A percentile compares a stretch with the other conserved stretches of the same genome.
Conservation (phyloP, 2,113 vertebrate genomes). For the rat (Rattus norvegicus) region DNA sequence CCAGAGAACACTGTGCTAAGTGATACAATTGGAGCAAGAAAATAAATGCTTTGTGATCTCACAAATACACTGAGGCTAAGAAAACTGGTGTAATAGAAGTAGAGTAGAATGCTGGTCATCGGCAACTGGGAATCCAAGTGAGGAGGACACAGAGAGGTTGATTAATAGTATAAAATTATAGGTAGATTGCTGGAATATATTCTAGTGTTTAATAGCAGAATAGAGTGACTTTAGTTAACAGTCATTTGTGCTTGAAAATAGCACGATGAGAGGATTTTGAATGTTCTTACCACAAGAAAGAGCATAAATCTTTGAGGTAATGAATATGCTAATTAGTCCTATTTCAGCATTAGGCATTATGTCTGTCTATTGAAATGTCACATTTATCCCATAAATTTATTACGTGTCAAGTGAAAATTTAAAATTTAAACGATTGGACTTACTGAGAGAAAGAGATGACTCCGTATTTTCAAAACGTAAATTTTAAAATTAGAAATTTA, state of each 20-base stretch:
- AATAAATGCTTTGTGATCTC: neutral
- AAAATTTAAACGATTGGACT: neutral
- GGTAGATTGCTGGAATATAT: neutral
- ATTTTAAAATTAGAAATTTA: constrained; percentile 8
- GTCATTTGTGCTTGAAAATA: neutral
- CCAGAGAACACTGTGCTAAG: neutral
- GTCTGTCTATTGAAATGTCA: neutral
- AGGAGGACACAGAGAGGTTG: neutral
- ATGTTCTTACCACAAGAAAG: neutral
- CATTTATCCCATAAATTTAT: neutral
- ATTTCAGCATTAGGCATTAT: neutral
- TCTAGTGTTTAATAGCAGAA: neutral
- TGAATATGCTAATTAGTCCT: neutral
- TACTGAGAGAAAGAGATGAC: neutral
- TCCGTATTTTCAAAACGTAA: constrained; percentile 33
- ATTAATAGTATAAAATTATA: neutral
- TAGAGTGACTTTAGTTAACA: neutral
- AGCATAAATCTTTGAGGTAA: neutral
- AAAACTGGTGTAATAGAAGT: neutral
- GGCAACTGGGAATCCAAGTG: neutral
- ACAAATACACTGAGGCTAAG: neutral
- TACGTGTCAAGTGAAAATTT: neutral
- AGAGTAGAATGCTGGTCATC: neutral
- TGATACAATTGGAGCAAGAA: neutral
- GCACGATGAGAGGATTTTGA: neutral